Evolutionary conservation across 2,113 vertebrate genomes (phyloP), one percentile per base, ranked within the genome.

Genomic region (Lampris incognitus): DNA sequence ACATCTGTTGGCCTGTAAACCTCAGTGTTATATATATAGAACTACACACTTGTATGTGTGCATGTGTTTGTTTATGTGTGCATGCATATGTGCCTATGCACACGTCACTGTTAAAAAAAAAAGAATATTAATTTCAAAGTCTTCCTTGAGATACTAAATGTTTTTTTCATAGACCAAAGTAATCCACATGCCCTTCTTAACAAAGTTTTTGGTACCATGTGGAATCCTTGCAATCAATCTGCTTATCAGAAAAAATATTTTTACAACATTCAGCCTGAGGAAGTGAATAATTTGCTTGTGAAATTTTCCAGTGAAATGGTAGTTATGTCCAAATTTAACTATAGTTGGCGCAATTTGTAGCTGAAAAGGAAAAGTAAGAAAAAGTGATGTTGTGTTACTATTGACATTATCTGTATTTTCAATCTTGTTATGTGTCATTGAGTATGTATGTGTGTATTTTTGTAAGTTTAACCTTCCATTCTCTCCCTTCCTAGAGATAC

Each of bases 401-500:
- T 24, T 24, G 24, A 24, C 24, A 24, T 24, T 24, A 24, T 24
- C 24, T 24, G 24, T 24, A 24, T 24, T 24, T 24, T 24, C 24
- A 24, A 24, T 24, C 6, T 9, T 9, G 42, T 40, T 62, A 4
- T 63, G 3, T 6, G 8, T 55, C 51, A n/a, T 54, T 10, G 3
- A 54, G 51, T 10, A 10, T 71, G 40, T 69, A 7, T 69, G 39
- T 65, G 9, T 72, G 1, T 76, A 6, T 24, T 9, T 52, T 9
- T 73, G 70, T 41, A 7, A 55, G 55, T 66, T 1, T 72, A 40
- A 65, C 39, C 9, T 39, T 54, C 1, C 57, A 2, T 66, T 55
- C 69, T 71, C 10, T 64, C 85, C 37, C 61, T 38, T 10, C 63
- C 64, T 89, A 99, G 98, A 81, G 98, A 99, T 76, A 99, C 97